Percentiles rank a stretch among this genome's conserved stretches.
phyloP scores from a whole-genome alignment of 2,797 vertebrate species.

The Enteromius trimaculatus region DNA sequence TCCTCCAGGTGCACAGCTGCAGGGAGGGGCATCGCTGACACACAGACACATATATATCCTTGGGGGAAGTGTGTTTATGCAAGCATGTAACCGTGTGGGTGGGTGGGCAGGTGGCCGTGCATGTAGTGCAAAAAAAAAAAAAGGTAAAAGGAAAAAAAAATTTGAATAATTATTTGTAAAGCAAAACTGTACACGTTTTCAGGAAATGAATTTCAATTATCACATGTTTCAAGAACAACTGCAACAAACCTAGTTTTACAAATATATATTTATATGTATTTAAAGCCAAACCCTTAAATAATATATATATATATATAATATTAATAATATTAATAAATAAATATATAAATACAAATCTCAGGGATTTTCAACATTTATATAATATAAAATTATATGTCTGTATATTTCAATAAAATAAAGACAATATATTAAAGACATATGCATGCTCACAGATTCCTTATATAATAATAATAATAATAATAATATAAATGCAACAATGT shows the following conservation, averaged over 20 bases:
- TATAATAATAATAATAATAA: background rate
- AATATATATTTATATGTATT: background rate
- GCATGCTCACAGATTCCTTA: background rate
- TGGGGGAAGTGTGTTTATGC: slow-evolving; percentile 63
- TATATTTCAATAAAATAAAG: too few relatives aligned
- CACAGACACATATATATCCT: slow-evolving; percentile 58
- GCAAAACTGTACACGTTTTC: background rate
- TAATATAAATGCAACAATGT: background rate
- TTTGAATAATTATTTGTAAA: background rate
- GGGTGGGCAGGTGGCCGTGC: slow-evolving; percentile 36
- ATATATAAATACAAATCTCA: too few relatives aligned
- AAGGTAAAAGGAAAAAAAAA: background rate
- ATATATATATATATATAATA: too few relatives aligned
- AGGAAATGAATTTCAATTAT: background rate
- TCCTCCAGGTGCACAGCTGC: slow-evolving; percentile 81
- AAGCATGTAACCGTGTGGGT: slow-evolving; percentile 52
- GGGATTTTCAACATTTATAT: too few relatives aligned
- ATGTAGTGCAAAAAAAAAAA: slow-evolving; percentile 15
- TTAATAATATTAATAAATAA: too few relatives aligned
- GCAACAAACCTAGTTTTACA: too few relatives aligned
- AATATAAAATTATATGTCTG: too few relatives aligned
- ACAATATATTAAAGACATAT: too few relatives aligned
- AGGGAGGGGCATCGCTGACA: slow-evolving; percentile 69
- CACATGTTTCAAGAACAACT: background rate
- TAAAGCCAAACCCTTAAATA: background rate